Base-by-base conservation (phyloP, 2,888 invertebrate genomes). In the Chloroclystis v-ata region DNA sequence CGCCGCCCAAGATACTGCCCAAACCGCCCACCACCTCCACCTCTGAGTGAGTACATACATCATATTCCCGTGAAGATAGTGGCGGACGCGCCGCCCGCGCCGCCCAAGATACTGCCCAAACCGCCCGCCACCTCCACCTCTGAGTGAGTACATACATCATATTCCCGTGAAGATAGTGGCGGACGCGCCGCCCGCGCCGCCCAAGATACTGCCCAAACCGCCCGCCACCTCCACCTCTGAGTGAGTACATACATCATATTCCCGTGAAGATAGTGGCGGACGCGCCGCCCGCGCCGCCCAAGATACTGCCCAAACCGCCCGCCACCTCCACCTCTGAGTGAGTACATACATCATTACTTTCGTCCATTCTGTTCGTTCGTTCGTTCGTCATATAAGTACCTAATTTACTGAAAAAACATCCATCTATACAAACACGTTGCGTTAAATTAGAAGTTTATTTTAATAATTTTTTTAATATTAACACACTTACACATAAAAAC, bases 291-390 rank as follows among this genome's bases (percentile, higher is more conserved):
- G 64, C 72, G 14, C 73, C 67, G 25, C 75, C 80, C 0, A 59
- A 71, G 12, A 73, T 84, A 12, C 57, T 84, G 47, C 85, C 86
- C 2, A 81, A 78, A 12, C 83, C 84, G 0, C 70, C 75, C 12
- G 72, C 76, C 1, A 69, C 76, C 0, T 56, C 74, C 0, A 67
- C 73, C 0, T 60, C 78, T 0, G 80, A 84, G 85, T 85, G 46
- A 77, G 82, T 70, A 9, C n/a, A n/a, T n/a, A n/a, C n/a, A 10
- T n/a, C 28, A 10, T 1, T n/a, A n/a, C n/a, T n/a, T n/a, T n/a
- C n/a, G n/a, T n/a, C n/a, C n/a, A n/a, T n/a, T n/a, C n/a, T n/a
- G n/a, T n/a, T n/a, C n/a, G n/a, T n/a, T n/a, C n/a, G n/a, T n/a
- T n/a, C n/a, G n/a, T n/a, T n/a, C n/a, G n/a, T n/a, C n/a, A n/a